phyloP scores from a whole-genome alignment of 2,888 invertebrate species.

The Polylopha cassiicola region DNA sequence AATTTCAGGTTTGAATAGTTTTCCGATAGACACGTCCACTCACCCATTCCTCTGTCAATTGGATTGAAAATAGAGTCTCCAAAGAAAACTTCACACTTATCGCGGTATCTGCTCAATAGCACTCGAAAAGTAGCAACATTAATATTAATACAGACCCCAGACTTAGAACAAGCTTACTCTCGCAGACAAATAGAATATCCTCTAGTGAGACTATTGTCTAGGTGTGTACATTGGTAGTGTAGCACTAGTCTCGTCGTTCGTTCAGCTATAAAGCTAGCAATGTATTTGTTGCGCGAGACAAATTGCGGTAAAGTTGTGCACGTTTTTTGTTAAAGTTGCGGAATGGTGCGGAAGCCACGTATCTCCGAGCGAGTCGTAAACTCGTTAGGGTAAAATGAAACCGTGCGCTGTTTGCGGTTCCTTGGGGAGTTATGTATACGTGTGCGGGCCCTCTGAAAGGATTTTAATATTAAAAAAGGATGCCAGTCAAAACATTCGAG shows the following conservation, averaged over 20 bases:
- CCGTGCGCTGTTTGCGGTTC: conserved; percentile 25
- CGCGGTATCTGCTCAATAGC: conserved; percentile 19
- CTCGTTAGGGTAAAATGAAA: conserved; percentile 22
- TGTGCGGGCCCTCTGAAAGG: conserved; percentile 20
- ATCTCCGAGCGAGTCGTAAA: conserved; percentile 20
- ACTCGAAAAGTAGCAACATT: conserved; percentile 28
- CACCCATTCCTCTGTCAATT: conserved; percentile 10
- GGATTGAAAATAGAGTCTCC: conserved; percentile 16
- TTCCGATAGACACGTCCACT: conserved; percentile 3
- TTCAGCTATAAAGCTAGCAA: neutral
- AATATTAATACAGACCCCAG: conserved; percentile 27
- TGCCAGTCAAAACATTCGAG: conserved; percentile 25
- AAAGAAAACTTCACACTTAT: conserved; percentile 24
- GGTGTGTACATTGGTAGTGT: conserved; percentile 3
- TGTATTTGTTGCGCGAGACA: conserved; percentile 4
- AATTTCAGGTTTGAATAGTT: conserved; percentile 5
- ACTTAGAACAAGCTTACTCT: conserved; percentile 18
- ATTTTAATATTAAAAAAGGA: conserved; percentile 28
- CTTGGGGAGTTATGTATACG: conserved; percentile 23
- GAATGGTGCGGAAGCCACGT: conserved; percentile 28
- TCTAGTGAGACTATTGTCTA: conserved; percentile 2
- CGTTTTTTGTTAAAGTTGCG: conserved; percentile 27
- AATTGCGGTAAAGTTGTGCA: conserved; percentile 20
- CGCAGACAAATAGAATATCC: conserved; percentile 14
- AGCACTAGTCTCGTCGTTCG: too few species aligned